Conservation (phyloP, 2,888 invertebrate species). For the Erebia aethiops region DNA sequence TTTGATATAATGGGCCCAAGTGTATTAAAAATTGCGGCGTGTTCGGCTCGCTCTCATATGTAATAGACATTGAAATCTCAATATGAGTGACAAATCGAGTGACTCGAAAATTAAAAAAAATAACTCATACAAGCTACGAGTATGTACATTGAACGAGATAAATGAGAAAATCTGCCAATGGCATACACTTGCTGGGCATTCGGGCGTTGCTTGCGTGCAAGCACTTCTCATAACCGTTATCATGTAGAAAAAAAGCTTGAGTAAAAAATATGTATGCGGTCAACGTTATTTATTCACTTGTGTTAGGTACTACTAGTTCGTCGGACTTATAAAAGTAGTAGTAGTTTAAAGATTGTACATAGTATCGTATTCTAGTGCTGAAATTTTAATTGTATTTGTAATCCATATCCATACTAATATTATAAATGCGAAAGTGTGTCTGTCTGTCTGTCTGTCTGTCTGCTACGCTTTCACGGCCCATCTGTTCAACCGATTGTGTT, state of each 20-base stretch:
- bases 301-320: no score
- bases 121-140: background rate
- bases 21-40: background rate
- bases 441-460: no score
- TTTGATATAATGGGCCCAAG: background rate
- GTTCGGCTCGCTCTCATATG: background rate
- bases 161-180: slow-evolving; percentile 2
- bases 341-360: background rate
- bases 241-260: no score
- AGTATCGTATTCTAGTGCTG: background rate
- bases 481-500: no score
- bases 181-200: background rate
- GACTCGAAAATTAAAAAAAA: slow-evolving; percentile 5
- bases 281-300: no score
- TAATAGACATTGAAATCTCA: background rate
- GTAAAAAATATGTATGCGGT: no score
- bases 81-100: background rate
- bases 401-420: no score
- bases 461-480: no score
- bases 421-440: no score
- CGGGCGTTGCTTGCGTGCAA: slow-evolving; percentile 2
- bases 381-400: no score
- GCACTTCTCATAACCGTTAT: background rate
- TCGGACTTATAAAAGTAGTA: no score
- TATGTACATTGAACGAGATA: background rate